A percentile compares a stretch with the other conserved stretches of the same genome.
Conservation (phyloP, 2,113 vertebrate species). For the Entelurus aequoreus region DNA sequence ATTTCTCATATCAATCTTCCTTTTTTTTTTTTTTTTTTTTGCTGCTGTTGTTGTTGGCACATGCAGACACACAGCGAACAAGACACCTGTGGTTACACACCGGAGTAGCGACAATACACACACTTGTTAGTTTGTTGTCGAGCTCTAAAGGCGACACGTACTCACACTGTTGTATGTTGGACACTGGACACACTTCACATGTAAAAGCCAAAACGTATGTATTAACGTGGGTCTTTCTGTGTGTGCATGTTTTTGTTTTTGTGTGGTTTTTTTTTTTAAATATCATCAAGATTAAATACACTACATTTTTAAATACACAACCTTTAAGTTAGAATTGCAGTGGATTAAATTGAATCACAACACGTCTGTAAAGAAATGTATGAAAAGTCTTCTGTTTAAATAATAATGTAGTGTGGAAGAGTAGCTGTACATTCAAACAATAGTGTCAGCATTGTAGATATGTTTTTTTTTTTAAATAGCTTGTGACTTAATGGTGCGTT, state of each 20-base stretch:
- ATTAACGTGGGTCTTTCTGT: constrained; percentile 6
- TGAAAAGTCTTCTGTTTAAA: constrained; percentile 70
- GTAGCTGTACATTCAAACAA: constrained; percentile 72
- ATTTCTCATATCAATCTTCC: constrained; percentile 33
- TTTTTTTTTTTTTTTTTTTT: constrained; percentile 6
- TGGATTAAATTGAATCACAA: constrained; percentile 55
- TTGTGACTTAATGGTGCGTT: constrained; percentile 45
- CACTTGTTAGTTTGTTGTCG: constrained; percentile 54
- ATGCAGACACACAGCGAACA: constrained; percentile 59
- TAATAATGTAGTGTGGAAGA: constrained; percentile 52
- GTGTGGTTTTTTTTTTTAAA: constrained; percentile 41
- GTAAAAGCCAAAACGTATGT: not conserved
- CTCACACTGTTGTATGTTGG: not conserved
- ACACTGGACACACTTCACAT: not conserved
- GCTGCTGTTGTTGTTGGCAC: constrained; percentile 29
- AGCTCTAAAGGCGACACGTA: constrained; percentile 41
- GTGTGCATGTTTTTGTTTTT: constrained; percentile 35
- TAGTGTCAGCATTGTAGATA: constrained; percentile 61
- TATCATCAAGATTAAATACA: constrained; percentile 75
- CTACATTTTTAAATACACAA: constrained; percentile 71
- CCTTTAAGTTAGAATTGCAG: constrained; percentile 71
- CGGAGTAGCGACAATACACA: constrained; percentile 59
- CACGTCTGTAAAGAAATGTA: constrained; percentile 66
- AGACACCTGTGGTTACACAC: constrained; percentile 61
- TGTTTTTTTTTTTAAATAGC: constrained; percentile 65